A percentile compares a stretch with the other conserved stretches of the same genome.
These are phyloP conservation scores for Calliphora vomitoria DNA, from an alignment of 2,888 invertebrate genomes.

Conservation along the genomic window DNA sequence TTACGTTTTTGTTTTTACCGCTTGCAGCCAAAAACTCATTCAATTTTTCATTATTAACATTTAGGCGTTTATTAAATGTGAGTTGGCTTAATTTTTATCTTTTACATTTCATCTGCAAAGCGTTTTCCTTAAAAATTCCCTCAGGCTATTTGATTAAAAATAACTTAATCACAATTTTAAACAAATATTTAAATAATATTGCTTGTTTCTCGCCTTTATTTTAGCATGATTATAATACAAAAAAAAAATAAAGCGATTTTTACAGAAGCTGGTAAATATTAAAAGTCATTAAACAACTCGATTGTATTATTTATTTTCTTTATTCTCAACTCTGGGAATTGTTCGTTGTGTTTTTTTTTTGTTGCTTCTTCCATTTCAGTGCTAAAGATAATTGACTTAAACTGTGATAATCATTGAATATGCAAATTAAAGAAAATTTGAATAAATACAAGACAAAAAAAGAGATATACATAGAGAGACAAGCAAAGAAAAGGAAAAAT, in stretches of 20 bases:
- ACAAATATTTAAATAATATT: conserved; percentile 37
- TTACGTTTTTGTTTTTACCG: conserved; percentile 8
- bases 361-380: not conserved
- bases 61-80: conserved; percentile 25
- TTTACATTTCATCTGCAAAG: conserved; percentile 16
- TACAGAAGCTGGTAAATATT: conserved; percentile 46
- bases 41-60: conserved; percentile 16
- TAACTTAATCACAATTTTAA: conserved; percentile 41
- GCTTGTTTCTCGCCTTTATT: not conserved
- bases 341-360: not conserved
- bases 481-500: conserved; percentile 34
- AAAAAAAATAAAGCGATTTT: not conserved
- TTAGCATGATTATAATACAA: not conserved
- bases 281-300: conserved; percentile 52
- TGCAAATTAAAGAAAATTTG: conserved; percentile 66
- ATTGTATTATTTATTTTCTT: not conserved
- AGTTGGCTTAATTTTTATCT: conserved; percentile 19
- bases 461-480: not conserved
- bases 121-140: conserved; percentile 5
- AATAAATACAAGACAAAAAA: conserved; percentile 38
- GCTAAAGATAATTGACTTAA: conserved; percentile 65
- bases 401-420: conserved; percentile 69
- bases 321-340: not conserved
- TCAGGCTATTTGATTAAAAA: conserved; percentile 42
- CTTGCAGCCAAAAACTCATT: conserved; percentile 4